Base-by-base conservation (phyloP, 2,113 vertebrate species). In the Pygoscelis antarcticus region DNA sequence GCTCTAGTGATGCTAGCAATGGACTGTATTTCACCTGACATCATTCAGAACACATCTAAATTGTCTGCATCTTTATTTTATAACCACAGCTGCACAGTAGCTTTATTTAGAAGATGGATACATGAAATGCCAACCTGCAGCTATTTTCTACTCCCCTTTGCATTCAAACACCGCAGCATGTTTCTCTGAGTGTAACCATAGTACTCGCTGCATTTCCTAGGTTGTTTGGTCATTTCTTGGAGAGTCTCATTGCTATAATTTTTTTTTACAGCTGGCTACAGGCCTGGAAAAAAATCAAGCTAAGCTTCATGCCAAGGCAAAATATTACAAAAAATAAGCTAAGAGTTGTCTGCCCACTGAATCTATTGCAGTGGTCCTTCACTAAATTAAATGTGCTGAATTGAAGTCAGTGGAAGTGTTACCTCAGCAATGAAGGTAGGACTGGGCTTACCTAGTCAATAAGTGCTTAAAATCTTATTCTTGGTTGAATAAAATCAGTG, bases 191-290 rank as follows among this genome's bases (percentile, higher is more conserved):
- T 29, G 57, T 68, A 90, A 55, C 79, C 89, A 82, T 60, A 86
- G 36, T 40, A 82, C 58, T 96, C 0, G 1, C 51, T 58, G 83
- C 68, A 70, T 74, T 61, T 97, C 78, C 65, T 61, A n/a, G 40
- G 38, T 78, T 94, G 83, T 92, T 93, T 91, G 95, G 69, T 79
- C 61, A 77, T 88, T 95, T 97, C 92, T 95, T 94, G 83, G 70
- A 93, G 51, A 86, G 62, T 70, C 19, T 94, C 47, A 78, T 52
- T 78, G 29, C 83, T 70, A 36, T 80, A 12, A 29, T 77, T 49
- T 83, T 64, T 42, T 66, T 78, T 71, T 22, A 36, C 27, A 58
- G 30, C 42, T 97, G 93, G 90, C 77, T 75, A 69, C 14, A 71
- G 17, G 47, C 55, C 62, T 75, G 75, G 81, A 51, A 90, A 72